Base-by-base conservation (phyloP, 1,140 invertebrate genomes). In the Drosophila mauritiana region DNA sequence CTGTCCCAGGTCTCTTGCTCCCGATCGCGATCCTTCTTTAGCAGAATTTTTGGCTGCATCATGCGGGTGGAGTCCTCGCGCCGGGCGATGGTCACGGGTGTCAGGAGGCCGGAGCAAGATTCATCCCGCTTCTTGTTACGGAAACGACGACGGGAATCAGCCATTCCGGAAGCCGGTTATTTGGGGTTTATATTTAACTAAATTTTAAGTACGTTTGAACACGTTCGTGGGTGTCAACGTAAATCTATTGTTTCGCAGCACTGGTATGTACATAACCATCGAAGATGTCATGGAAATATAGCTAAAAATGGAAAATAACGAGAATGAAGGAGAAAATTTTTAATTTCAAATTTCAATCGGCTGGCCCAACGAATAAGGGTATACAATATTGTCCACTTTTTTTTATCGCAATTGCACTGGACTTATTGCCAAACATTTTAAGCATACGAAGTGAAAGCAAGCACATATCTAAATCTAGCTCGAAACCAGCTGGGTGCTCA, bases 71-170 rank as follows among this genome's bases (percentile, higher is more conserved):
- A n/a, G 36, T 88, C 84, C 7, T 88, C 84, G 11, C 84, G 84
- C 3, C 73, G 46, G 0, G 85, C 84, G 49, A 88, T 89, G 0
- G 76, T 84, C 22, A 88, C 83, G 0, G 84, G 79, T 1, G 65
- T 49, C 7, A 17, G 54, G 39, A 43, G 69, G 48, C 5, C 61
- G 20, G 37, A 3, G 25, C 37, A 17, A 2, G 15, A 37, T 5
- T 88, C 84, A 51, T 88, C 84, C 12, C 75, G 51, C 48, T 84
- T 89, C 15, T 84, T 84, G 34, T 84, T 89, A 39, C 84, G 84
- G 49, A 63, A 78, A 1, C 84, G 84, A 51, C 80, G 54, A 4
- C 78, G 84, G 17, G 48, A 59, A 3, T 89, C 84, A 25, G 84
- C 46, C 84, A 88, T 88, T 46, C 20, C 20, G 8, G 36, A 6